Base-by-base conservation (phyloP, 2,797 vertebrate species). In the Neosilurus hyrtlii region DNA sequence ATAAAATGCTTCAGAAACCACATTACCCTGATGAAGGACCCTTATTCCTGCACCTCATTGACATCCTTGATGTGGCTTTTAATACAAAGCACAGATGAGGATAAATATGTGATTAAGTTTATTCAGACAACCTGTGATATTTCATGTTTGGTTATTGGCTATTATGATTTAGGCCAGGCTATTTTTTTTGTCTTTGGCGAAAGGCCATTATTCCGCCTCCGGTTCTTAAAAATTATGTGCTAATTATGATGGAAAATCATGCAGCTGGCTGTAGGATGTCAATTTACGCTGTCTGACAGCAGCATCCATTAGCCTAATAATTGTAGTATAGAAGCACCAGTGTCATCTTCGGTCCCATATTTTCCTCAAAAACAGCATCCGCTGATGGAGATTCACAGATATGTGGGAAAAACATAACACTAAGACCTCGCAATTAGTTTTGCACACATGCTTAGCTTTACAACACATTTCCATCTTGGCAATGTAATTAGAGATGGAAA, bases 221-320 rank as follows among this genome's bases (percentile, higher is more conserved):
- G n/a, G n/a, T 51, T 81, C 67, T 80, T 66, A 80, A 20, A 43
- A 79, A 62, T 67, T 66, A 18, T 82, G 79, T 54, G 15, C 61
- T 79, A 75, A 63, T 85, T 74, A 84, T 52, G 49, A 85, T 26
- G 65, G 59, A 35, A 86, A 86, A 86, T 83, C 2, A 83, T n/a
- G 63, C 63, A 18, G 76, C 57, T 68, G 67, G 24, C 56, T 74
- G 62, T 78, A 43, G 35, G 80, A 82, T 49, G 49, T 71, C 54
- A 51, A 72, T 78, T 72, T 70, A 52, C 54, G 63, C 84, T 57
- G 70, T 63, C 56, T 51, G 49, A 77, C 62, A 68, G 76, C 54
- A 59, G 72, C 57, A 62, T 62, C 71, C 52, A 83, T 86, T 84
- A 86, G 82, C 18, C 10, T 82, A 78, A 82, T 84, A 81, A 63